phyloP scores from a whole-genome alignment of 2,113 vertebrate species.

The Dasyornis broadbenti region DNA sequence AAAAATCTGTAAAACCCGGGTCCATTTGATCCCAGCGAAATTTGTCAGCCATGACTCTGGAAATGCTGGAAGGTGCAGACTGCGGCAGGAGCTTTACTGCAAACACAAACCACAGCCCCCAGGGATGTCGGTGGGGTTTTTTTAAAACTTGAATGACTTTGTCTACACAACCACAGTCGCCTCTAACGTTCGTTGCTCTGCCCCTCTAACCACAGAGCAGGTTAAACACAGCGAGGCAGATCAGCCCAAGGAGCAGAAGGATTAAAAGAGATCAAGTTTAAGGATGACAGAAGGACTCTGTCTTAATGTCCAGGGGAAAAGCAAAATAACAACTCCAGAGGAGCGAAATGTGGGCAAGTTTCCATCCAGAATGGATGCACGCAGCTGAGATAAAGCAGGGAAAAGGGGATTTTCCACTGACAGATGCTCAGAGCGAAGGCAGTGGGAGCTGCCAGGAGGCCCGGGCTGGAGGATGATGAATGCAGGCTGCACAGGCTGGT shows the following conservation, averaged over 20 bases:
- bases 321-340: not conserved
- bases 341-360: fast-evolving
- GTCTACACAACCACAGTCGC: not conserved
- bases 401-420: not conserved
- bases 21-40: not conserved
- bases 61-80: not conserved
- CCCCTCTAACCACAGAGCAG: not conserved
- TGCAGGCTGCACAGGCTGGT: not conserved
- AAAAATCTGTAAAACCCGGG: not conserved
- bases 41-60: not conserved
- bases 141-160: not conserved
- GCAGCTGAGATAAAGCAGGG: not conserved
- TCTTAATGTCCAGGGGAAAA: not conserved
- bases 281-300: not conserved
- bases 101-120: no score
- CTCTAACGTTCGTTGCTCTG: not conserved
- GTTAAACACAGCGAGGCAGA: not conserved
- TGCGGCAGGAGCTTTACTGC: not conserved
- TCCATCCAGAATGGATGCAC: not conserved
- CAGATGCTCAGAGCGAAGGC: not conserved
- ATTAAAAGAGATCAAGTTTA: not conserved
- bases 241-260: not conserved
- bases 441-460: not conserved
- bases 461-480: not conserved
- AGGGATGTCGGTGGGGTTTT: fast-evolving